Percentiles rank a stretch among this genome's conserved stretches.
Evolutionary conservation across 2,113 vertebrate species (phyloP).

Genomic region (Oostethus manadensis): DNA sequence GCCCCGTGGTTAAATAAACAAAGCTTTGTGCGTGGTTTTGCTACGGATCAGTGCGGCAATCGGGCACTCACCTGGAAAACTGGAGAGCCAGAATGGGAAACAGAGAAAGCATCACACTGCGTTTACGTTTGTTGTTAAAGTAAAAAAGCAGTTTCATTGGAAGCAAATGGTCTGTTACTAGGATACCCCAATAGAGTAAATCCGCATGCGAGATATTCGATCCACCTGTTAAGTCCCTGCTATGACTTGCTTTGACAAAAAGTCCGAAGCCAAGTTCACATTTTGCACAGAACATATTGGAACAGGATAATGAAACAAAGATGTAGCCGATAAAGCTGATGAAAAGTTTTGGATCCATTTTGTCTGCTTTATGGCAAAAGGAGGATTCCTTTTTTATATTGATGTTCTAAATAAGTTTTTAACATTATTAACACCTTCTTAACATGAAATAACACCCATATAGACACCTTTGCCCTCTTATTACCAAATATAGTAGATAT

Average conservation of each 20-base stretch:
- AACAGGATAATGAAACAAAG: slow-evolving; percentile 6
- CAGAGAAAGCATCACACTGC: not conserved
- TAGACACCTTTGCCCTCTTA: too few species aligned
- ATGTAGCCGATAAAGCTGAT: not conserved
- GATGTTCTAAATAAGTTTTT: too few species aligned
- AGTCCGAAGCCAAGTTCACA: not conserved
- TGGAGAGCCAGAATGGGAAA: not conserved
- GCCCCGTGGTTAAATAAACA: slow-evolving; percentile 60
- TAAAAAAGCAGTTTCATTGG: slow-evolving; percentile 1
- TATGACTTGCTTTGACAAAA: not conserved
- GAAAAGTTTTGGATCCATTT: slow-evolving; percentile 4
- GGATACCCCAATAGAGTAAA: not conserved
- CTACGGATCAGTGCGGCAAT: slow-evolving; percentile 36
- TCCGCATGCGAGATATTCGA: not conserved
- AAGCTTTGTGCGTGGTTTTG: slow-evolving; percentile 37
- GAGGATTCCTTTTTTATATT: not conserved
- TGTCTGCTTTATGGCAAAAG: not conserved
- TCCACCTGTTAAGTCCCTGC: not conserved
- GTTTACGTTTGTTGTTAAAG: not conserved
- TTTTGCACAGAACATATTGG: slow-evolving; percentile 11
- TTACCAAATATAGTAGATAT: too few species aligned
- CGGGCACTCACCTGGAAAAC: slow-evolving; percentile 44
- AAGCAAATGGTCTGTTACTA: not conserved
- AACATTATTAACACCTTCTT: too few species aligned
- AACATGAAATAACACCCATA: too few species aligned